Percentiles rank a stretch among this genome's conserved stretches.
Evolutionary conservation across 1,140 invertebrate genomes (phyloP).

Genomic region (Sipha flava): DNA sequence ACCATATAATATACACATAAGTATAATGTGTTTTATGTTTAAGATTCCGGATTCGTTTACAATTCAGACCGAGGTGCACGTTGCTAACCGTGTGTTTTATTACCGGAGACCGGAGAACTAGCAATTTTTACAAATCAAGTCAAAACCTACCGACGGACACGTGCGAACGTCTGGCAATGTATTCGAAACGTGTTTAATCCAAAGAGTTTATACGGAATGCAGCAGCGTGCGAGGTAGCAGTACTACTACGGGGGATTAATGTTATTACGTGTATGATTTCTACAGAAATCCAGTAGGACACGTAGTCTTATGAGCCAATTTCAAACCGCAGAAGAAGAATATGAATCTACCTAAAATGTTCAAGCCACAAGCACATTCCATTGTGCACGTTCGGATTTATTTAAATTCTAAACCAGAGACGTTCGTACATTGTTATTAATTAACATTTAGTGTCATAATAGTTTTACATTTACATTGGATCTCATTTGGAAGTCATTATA

Average conservation of each 20-base stretch:
- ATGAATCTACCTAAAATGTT: no score
- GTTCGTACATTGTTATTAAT: no score
- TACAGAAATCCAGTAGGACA: background rate
- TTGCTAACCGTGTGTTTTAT: background rate
- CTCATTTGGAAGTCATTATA: no score
- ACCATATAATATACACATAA: no score
- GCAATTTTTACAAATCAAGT: slow-evolving; percentile 6
- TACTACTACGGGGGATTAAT: background rate
- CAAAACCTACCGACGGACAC: background rate
- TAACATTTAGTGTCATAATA: no score
- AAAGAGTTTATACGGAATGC: background rate
- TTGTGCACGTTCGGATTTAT: no score
- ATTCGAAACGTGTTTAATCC: slow-evolving; percentile 19
- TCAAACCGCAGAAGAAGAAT: background rate
- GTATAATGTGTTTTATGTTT: no score
- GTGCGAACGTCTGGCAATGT: background rate
- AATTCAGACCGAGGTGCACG: background rate
- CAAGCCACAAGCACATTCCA: no score
- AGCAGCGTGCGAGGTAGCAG: background rate
- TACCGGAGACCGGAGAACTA: background rate
- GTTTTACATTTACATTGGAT: no score
- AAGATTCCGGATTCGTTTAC: background rate
- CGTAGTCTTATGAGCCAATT: background rate
- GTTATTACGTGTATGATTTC: background rate
- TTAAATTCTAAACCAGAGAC: no score